Base-by-base conservation (phyloP, 2,888 invertebrate genomes). In the Flexamia atlantica region DNA sequence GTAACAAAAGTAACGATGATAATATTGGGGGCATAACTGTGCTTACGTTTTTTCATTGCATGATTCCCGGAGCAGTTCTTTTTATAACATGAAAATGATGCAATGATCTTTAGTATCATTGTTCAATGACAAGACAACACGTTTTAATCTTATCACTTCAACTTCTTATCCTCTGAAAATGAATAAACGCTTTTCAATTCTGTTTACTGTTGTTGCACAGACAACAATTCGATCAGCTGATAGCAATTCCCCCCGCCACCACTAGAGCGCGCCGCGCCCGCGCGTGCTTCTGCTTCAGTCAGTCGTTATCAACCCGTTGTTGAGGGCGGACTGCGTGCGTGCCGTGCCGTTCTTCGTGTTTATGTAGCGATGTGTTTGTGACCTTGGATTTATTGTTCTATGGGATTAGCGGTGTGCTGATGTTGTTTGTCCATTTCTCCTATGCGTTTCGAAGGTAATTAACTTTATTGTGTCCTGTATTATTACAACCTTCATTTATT, bases 251-350 rank as follows among this genome's bases (percentile, higher is more conserved):
- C 64, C 7, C 64, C 20, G 57, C 30, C 64, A 28, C 60, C 28
- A 10, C 64, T 17, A 10, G 28, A 12, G 14, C 28, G 17, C 28
- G 28, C 28, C 28, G 64, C 64, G 64, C 30, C 4, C 57, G 23
- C 57, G 28, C 64, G 3, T 5, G 23, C 53, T 2, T 28, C 1
- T 57, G 5, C 64, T n/a, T n/a, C n/a, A n/a, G 5, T 64, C 64
- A 64, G 64, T 64, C 17, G 64, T 64, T 64, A 64, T 64, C 64
- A 64, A 28, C 5, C 64, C 28, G 64, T 30, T 28, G 64, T 64
- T 10, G 53, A 23, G 10, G 14, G 28, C 17, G 64, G 12, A 9
- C 57, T 20, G 7, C 14, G 20, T 57, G 7, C 23, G 20, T 20
- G 57, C 23, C 14, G 57, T 57, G 57, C 23, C 12, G 57, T 12